These are phyloP conservation scores for Bombus consobrinus DNA, from an alignment of 1,140 invertebrate species.

Conservation along the genomic window DNA sequence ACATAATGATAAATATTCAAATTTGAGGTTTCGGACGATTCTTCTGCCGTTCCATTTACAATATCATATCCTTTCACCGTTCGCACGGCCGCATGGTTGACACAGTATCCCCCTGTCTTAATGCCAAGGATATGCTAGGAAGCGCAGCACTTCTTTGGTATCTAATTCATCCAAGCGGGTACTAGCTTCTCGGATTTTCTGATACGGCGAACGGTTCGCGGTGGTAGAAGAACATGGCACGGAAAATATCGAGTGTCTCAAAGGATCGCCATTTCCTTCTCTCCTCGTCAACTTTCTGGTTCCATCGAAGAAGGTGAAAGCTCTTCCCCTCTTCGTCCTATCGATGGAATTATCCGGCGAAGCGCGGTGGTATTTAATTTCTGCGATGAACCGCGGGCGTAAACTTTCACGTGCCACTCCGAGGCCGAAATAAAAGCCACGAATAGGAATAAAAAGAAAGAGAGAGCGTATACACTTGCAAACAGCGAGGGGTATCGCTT, in stretches of 20 bases:
- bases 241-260: conserved; percentile 57
- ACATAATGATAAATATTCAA: too few species aligned
- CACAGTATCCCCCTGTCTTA: conserved; percentile 34
- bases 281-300: background rate
- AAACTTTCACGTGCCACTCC: conserved; percentile 4
- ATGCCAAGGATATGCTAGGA: conserved; percentile 42
- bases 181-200: conserved; percentile 51
- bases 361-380: conserved; percentile 35
- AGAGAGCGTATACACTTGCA: background rate
- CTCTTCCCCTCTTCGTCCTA: background rate
- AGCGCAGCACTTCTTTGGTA: conserved; percentile 44
- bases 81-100: conserved; percentile 32
- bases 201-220: conserved; percentile 27
- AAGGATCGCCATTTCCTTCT: conserved; percentile 48
- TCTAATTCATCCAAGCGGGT: conserved; percentile 46
- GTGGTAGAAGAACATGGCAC: background rate
- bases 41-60: background rate
- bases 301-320: background rate
- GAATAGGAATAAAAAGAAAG: background rate
- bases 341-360: conserved; percentile 24
- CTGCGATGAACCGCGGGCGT: conserved; percentile 22
- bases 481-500: conserved; percentile 35
- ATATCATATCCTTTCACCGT: conserved; percentile 16
- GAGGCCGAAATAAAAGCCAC: conserved; percentile 26
- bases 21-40: background rate